phyloP scores from a whole-genome alignment of 2,113 vertebrate genomes.

The Stigmatopora nigra region DNA sequence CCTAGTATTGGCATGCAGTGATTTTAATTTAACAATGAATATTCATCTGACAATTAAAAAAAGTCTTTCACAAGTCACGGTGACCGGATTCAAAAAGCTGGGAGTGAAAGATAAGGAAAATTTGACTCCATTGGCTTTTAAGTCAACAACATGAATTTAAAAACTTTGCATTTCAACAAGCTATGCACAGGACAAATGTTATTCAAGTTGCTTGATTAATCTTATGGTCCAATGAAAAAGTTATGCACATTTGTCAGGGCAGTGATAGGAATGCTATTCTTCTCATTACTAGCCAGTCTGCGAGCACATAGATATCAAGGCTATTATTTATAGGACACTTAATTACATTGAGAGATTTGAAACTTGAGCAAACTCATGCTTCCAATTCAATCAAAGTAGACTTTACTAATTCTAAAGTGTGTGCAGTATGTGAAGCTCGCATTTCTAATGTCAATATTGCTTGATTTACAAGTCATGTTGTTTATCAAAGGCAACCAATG shows the following conservation, averaged over 20 bases:
- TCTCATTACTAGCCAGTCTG: not conserved
- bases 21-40: no score
- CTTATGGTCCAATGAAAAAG: not conserved
- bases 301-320: not conserved
- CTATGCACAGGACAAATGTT: not conserved
- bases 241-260: not conserved
- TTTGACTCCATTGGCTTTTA: no score
- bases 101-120: no score
- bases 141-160: not conserved
- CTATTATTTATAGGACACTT: not conserved
- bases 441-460: constrained; percentile 56
- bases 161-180: not conserved
- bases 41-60: no score
- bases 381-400: not conserved
- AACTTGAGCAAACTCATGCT: not conserved
- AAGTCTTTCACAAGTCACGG: no score
- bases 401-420: not conserved
- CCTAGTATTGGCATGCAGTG: no score
- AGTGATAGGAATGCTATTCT: not conserved
- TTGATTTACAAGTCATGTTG: constrained; percentile 50
- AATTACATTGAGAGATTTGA: not conserved
- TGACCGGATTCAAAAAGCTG: no score
- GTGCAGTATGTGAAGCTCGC: constrained; percentile 34
- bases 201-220: not conserved
- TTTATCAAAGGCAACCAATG: constrained; percentile 32